A percentile compares a stretch with the other conserved stretches of the same genome.
These are phyloP conservation scores for Rallus limicola DNA, from an alignment of 2,113 vertebrate genomes.

Conservation along the genomic window DNA sequence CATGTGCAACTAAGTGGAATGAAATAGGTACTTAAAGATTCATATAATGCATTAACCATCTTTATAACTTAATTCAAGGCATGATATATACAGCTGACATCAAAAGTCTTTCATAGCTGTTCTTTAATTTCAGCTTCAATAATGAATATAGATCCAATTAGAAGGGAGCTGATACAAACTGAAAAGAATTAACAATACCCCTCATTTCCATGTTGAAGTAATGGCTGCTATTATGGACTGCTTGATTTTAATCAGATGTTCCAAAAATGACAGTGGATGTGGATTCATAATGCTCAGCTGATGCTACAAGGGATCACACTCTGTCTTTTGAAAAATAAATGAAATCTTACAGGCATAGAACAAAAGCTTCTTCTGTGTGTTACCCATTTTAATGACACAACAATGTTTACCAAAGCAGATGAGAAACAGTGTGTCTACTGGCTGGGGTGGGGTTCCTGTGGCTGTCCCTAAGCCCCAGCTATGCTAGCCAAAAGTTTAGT, in stretches of 20 bases:
- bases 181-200: slow-evolving; percentile 43
- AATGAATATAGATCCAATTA: slow-evolving; percentile 55
- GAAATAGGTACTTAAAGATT: slow-evolving; percentile 8
- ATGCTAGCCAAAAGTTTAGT: background rate
- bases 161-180: background rate
- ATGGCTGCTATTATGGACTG: slow-evolving; percentile 52
- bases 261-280: background rate
- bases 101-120: slow-evolving; percentile 37
- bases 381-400: fast-evolving
- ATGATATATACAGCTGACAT: slow-evolving; percentile 25
- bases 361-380: background rate
- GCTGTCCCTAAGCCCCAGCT: background rate
- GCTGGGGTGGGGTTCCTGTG: background rate
- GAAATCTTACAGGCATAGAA: background rate
- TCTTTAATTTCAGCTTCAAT: slow-evolving; percentile 40
- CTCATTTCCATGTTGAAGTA: slow-evolving; percentile 43
- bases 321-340: background rate
- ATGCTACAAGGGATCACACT: background rate
- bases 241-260: slow-evolving; percentile 55
- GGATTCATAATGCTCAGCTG: background rate
- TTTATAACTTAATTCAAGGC: slow-evolving; percentile 27
- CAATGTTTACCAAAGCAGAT: background rate
- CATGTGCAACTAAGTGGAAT: background rate
- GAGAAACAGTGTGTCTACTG: background rate
- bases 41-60: background rate